Conservation (phyloP, 2,888 invertebrate species). For the Morpho helenor region DNA sequence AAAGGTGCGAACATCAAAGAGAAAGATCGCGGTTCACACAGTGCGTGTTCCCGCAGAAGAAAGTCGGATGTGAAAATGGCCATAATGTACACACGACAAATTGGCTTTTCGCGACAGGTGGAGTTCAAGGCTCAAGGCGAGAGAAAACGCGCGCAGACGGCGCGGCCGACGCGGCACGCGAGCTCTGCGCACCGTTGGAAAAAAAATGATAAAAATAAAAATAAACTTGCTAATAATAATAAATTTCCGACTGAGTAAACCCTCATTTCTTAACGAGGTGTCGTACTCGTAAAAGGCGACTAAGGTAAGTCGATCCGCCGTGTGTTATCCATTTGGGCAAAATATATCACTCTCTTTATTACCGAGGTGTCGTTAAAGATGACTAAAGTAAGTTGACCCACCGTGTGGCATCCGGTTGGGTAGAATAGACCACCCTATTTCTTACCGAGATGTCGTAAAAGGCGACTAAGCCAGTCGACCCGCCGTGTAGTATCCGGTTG, state of each 20-base stretch:
- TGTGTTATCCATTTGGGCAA: no score
- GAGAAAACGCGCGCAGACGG: conserved; percentile 43
- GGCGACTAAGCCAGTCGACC: no score
- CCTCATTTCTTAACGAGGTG: no score
- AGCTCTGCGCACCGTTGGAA: conserved; percentile 35
- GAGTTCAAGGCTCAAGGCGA: conserved; percentile 40
- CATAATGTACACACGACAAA: conserved; percentile 64
- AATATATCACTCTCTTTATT: no score
- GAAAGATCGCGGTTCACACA: conserved; percentile 41
- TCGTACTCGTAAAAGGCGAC: no score
- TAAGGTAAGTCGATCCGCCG: no score
- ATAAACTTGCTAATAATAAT: not conserved
- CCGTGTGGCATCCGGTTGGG: no score
- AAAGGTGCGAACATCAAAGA: conserved; percentile 57
- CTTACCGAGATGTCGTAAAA: no score
- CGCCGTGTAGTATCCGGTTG: no score
- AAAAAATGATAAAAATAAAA: conserved; percentile 19
- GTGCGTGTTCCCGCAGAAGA: conserved; percentile 45
- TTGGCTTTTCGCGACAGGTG: conserved; percentile 55
- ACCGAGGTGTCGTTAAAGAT: no score
- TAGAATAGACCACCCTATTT: no score
- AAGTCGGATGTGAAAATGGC: conserved; percentile 77
- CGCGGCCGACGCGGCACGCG: conserved; percentile 36
- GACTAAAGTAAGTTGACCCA: no score
- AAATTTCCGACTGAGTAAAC: not conserved